Evolutionary conservation across 2,113 vertebrate genomes (phyloP).

Genomic region (Heptranchias perlo): DNA sequence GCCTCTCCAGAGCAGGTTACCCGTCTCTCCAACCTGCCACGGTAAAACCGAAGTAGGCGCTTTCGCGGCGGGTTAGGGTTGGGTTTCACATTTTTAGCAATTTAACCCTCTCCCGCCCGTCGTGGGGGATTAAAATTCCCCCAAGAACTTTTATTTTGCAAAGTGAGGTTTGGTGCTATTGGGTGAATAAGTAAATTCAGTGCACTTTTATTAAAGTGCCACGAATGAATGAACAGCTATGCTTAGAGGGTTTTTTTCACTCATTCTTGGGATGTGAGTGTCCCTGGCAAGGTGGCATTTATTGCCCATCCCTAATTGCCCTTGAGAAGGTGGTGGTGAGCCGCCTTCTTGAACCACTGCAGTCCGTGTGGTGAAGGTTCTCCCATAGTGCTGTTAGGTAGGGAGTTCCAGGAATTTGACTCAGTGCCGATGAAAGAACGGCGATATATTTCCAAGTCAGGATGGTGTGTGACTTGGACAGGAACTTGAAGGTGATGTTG

Average conservation of each 20-base stretch:
- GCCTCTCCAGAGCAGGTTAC: too few species aligned
- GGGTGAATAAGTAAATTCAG: too few species aligned
- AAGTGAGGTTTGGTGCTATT: too few species aligned
- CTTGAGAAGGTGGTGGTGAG: neutral
- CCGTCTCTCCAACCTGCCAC: too few species aligned
- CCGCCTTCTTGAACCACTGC: neutral
- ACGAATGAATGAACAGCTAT: neutral
- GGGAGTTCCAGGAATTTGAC: neutral
- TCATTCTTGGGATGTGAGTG: neutral
- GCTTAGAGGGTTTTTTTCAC: neutral
- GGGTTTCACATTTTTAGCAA: too few species aligned
- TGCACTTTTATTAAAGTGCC: neutral
- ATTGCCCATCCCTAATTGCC: neutral
- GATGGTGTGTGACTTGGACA: neutral
- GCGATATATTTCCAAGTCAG: neutral
- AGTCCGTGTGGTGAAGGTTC: neutral
- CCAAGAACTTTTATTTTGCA: too few species aligned
- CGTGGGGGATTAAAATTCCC: too few species aligned
- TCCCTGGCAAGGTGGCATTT: neutral
- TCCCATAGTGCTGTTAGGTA: neutral
- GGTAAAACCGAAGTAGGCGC: too few species aligned
- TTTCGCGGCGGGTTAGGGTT: too few species aligned
- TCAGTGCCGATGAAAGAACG: neutral
- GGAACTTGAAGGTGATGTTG: too few species aligned
- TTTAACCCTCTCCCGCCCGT: too few species aligned